Evolutionary conservation across 2,797 vertebrate species (phyloP).

Genomic region (Gymnoscopelus microlampas): DNA sequence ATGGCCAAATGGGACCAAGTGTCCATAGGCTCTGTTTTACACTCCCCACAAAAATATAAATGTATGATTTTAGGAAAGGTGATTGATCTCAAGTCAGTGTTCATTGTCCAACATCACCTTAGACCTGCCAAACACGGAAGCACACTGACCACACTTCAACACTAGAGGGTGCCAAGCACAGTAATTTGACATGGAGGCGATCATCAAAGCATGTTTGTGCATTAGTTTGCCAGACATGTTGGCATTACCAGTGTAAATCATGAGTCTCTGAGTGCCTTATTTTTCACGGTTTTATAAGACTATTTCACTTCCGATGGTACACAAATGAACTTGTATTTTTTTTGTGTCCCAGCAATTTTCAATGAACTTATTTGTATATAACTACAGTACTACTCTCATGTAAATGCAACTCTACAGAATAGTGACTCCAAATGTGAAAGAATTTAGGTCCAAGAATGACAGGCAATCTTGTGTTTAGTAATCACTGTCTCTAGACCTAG

Average conservation of each 20-base stretch:
- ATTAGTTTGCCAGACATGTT: slow-evolving; percentile 28
- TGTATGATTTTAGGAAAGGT: not conserved
- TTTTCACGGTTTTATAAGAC: slow-evolving; percentile 47
- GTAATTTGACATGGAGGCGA: slow-evolving; percentile 50
- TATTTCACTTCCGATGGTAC: slow-evolving; percentile 67
- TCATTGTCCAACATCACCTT: slow-evolving; percentile 7
- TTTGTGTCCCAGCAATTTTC: slow-evolving; percentile 58
- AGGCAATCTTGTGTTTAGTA: slow-evolving; percentile 58
- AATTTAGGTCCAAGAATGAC: slow-evolving; percentile 66
- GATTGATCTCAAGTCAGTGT: slow-evolving; percentile 4
- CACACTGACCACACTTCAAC: slow-evolving; percentile 44
- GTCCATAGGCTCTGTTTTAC: slow-evolving; percentile 18
- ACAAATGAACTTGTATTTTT: slow-evolving; percentile 30
- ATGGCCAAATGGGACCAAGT: slow-evolving; percentile 4
- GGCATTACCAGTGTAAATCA: not conserved
- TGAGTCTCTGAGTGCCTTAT: slow-evolving; percentile 59
- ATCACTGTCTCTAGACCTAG: slow-evolving; percentile 62
- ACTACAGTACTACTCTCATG: slow-evolving; percentile 48
- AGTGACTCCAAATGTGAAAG: slow-evolving; percentile 73
- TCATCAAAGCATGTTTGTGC: slow-evolving; percentile 38
- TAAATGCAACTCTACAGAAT: slow-evolving; percentile 61
- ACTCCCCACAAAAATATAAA: slow-evolving; percentile 5
- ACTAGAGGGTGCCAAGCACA: slow-evolving; percentile 57
- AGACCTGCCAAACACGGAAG: slow-evolving; percentile 36
- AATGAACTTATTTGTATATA: slow-evolving; percentile 68